A percentile compares a stretch with the other conserved stretches of the same genome.
phyloP scores from a whole-genome alignment of 2,113 vertebrate genomes.

The Centrocercus urophasianus region DNA sequence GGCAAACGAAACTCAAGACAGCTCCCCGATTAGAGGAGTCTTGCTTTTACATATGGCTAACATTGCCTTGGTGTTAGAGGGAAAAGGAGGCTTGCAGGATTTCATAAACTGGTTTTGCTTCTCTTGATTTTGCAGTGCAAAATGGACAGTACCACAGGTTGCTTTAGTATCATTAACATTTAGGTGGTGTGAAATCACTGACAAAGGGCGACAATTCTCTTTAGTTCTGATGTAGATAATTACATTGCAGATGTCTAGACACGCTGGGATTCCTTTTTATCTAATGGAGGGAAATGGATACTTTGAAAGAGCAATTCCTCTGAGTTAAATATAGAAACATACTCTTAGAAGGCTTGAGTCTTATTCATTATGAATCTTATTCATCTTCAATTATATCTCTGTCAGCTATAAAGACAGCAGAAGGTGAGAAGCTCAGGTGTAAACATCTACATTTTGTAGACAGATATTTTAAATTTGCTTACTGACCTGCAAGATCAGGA shows the following conservation, averaged over 20 bases:
- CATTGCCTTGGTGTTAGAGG: neutral
- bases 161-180: neutral
- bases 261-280: neutral
- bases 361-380: neutral
- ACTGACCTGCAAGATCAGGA: neutral
- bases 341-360: neutral
- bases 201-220: neutral
- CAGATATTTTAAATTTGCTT: neutral
- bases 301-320: neutral
- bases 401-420: neutral
- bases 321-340: slow-evolving; percentile 11
- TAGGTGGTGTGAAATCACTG: neutral
- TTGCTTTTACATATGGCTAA: neutral
- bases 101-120: neutral
- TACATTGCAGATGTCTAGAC: neutral
- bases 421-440: neutral
- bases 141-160: neutral
- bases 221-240: neutral
- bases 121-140: neutral
- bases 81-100: neutral
- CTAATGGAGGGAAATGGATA: neutral
- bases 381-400: neutral
- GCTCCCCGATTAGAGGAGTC: neutral
- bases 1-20: neutral
- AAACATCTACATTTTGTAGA: neutral